A percentile compares a stretch with the other conserved stretches of the same genome.
Conservation (phyloP, 2,888 invertebrate species). For the Pterostichus madidus region DNA sequence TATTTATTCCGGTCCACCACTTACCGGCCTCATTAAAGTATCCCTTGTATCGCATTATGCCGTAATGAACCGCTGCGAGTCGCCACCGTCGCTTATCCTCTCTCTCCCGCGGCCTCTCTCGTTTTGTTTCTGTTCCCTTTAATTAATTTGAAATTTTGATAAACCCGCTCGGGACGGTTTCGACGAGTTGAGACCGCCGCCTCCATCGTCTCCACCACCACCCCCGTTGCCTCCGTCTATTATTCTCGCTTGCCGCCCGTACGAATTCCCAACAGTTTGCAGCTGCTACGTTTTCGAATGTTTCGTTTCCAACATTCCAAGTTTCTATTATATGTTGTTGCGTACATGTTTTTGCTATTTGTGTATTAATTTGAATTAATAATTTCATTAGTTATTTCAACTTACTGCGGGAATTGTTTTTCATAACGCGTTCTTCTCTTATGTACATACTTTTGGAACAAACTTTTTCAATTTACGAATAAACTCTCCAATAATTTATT, state of each 20-base stretch:
- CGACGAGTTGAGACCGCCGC: constrained; percentile 39
- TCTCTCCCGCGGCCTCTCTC: constrained; percentile 26
- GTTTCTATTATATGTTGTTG: background rate
- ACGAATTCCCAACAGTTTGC: constrained; percentile 38
- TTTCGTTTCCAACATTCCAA: background rate
- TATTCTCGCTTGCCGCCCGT: constrained; percentile 30
- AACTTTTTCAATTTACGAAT: too few species aligned
- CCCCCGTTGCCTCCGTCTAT: constrained; percentile 12
- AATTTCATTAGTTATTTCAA: background rate
- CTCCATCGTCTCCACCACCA: background rate
- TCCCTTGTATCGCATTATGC: constrained; percentile 64
- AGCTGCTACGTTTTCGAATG: constrained; percentile 44
- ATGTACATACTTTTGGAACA: too few species aligned
- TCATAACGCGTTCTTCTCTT: background rate
- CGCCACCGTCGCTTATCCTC: constrained; percentile 50
- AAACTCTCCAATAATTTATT: too few species aligned
- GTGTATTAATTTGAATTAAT: constrained; percentile 14
- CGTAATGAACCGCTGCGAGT: constrained; percentile 60
- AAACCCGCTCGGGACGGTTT: constrained; percentile 61
- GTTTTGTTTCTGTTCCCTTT: constrained; percentile 65
- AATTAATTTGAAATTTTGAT: constrained; percentile 67
- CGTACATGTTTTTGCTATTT: constrained; percentile 18
- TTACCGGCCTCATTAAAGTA: constrained; percentile 64
- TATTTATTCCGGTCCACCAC: constrained; percentile 64
- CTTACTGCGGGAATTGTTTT: background rate